Evolutionary conservation across 2,113 vertebrate genomes (phyloP).

Genomic region (Pelobates fuscus): DNA sequence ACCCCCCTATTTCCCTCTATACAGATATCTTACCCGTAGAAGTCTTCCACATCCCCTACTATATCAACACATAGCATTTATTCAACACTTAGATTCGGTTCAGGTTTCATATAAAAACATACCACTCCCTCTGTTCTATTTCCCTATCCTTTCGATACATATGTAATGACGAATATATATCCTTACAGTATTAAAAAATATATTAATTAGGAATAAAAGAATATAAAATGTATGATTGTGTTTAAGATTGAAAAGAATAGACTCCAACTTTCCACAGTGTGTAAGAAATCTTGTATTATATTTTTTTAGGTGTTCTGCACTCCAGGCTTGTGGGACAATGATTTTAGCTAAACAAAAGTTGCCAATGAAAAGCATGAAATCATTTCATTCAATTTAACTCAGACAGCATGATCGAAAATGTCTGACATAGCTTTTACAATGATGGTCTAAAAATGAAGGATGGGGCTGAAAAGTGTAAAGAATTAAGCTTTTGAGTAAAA

Average conservation of each 20-base stretch:
- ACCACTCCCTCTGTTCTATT: no score
- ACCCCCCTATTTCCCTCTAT: no score
- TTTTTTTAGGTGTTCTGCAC: slow-evolving; percentile 17
- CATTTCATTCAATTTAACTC: slow-evolving; percentile 69
- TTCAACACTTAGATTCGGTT: no score
- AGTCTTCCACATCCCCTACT: no score
- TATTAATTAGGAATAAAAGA: not conserved
- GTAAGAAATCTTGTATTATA: slow-evolving; percentile 40
- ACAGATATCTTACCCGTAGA: no score
- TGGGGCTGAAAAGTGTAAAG: slow-evolving; percentile 68
- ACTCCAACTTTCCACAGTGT: slow-evolving; percentile 10
- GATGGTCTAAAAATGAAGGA: slow-evolving; percentile 67
- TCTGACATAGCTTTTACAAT: slow-evolving; percentile 70
- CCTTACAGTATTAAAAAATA: not conserved
- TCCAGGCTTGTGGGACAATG: slow-evolving; percentile 42
- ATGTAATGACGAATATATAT: no score
- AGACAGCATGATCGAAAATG: slow-evolving; percentile 73
- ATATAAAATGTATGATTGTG: slow-evolving; percentile 3
- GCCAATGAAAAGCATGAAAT: slow-evolving; percentile 65
- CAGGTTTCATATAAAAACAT: no score
- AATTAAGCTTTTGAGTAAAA: slow-evolving; percentile 66
- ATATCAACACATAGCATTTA: no score
- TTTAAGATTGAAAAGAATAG: slow-evolving; percentile 26
- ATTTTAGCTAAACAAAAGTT: slow-evolving; percentile 65
- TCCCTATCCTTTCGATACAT: no score